Base-by-base conservation (phyloP, 1,140 invertebrate genomes). In the Olivierus martensii region DNA sequence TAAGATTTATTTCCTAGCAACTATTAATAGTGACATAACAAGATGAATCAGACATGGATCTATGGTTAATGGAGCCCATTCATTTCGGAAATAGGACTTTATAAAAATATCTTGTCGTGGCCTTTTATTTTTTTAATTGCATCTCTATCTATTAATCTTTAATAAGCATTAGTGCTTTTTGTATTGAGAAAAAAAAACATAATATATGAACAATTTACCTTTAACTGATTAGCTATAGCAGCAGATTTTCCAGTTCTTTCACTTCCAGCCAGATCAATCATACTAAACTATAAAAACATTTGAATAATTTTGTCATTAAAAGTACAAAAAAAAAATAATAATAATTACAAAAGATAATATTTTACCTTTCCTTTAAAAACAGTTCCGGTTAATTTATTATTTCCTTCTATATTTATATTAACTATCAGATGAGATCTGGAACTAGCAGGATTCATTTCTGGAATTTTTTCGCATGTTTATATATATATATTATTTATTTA, bases 261-360 rank as follows among this genome's bases (percentile, higher is more conserved):
- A 67, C 86, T 90, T 18, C 91, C 91, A 45, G 91, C 91, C 63
- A 96, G 75, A 76, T 96, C 91, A 21, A 94, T 89, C 38, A 95
- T 71, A 48, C 87, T 89, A 19, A 96, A 68, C 65, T 94, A 89
- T 68, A 80, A 81, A 2, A 41, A 41, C 5, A 41, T 6, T 15
- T 15, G 0, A 2, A 9, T 41, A n/a, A 9, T 18, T 1, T 41
- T 41, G 1, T 41, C 12, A 2, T 15, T 41, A 15, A 9, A 9
- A 41, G n/a, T 41, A 9, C 39, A 18, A 2, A 41, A 2, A 15
- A 7, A 41, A 41, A 41, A 41, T 41, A 9, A n/a, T n/a, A n/a
- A n/a, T 41, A 41, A 41, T 18, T 5, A 41, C 5, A 41, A 15
- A 4, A 3, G 5, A 18, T 2, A 41, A 15, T 18, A n/a, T 12